Conservation (phyloP, 37 sponge, comb jelly and placozoan genomes). For the Oopsacas minuta region DNA sequence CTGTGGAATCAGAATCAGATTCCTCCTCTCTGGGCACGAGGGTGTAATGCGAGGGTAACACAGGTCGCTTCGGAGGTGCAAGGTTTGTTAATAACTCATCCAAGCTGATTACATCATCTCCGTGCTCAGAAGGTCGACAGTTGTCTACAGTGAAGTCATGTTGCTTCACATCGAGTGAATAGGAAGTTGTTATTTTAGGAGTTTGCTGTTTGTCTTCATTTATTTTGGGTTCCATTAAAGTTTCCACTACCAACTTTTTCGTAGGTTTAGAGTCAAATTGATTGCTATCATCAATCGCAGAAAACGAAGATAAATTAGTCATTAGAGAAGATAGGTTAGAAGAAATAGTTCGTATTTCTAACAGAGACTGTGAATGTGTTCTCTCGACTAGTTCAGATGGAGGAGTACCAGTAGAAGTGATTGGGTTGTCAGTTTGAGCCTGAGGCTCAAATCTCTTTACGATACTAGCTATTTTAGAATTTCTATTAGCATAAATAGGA, state of each 20-base stretch:
- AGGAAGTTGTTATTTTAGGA: background rate
- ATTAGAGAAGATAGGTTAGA: background rate
- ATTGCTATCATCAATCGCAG: background rate
- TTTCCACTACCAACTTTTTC: background rate
- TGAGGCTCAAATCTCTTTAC: background rate
- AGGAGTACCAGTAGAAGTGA: background rate
- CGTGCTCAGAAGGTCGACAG: background rate
- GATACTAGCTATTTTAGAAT: constrained; percentile 9
- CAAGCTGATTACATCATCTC: background rate
- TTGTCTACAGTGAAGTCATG: background rate
- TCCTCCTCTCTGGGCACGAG: no score
- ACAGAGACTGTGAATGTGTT: background rate
- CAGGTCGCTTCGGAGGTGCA: background rate
- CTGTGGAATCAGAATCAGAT: no score
- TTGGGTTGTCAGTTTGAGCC: background rate
- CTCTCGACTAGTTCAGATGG: background rate
- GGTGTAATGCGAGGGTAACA: no score
- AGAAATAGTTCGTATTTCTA: background rate
- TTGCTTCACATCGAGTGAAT: background rate
- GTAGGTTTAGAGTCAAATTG: background rate
- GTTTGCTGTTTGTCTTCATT: background rate
- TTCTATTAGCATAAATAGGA: background rate
- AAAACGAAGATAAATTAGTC: background rate
- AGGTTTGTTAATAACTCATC: background rate
- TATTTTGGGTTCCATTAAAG: background rate